Base-by-base conservation (phyloP, 2,113 vertebrate species). In the Merops nubicus region DNA sequence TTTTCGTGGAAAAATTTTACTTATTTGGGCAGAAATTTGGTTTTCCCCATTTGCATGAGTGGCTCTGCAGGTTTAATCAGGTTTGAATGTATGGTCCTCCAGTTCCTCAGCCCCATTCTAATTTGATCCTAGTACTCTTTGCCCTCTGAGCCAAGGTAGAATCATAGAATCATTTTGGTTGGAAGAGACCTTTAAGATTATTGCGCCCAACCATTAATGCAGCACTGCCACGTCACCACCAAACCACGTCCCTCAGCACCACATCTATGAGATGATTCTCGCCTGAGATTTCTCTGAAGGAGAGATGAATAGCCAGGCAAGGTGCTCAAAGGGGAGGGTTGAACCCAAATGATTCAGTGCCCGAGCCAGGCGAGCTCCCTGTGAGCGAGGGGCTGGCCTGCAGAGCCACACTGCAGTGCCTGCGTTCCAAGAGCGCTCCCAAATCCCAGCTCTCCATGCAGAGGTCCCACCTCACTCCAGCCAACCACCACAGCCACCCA, bases 391-490 rank as follows among this genome's bases (percentile, higher is more conserved):
- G 64, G 31, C 5, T 34, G 20, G 36, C 19, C 36, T 45, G 64
- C 69, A 81, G 43, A 64, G 33, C 25, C 67, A 34, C 1, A 0
- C 45, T 33, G 56, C 53, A 43, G 7, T 7, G 15, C 12, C 6
- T 13, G 6, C 51, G 40, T 26, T 48, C 67, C n/a, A 12, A 13
- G 28, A 19, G 6, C 3, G 40, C 33, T 89, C 60, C 77, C 0
- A 23, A 12, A 34, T 81, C 73, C 76, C 2, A 0, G 8, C n/a
- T 47, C 26, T 25, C 33, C 63, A 6, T 5, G 2, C 4, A 15
- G 43, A 48, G 73, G 76, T 1, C 12, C 28, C 7, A 4, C 6
- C 75, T 64, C 28, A 5, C 14, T 34, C 7, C 68, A 81, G 78
- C 28, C 80, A 51, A 3, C 5, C 8, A 3, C 36, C 29, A 8